Conservation (phyloP, 2,113 vertebrate species). For the Heptranchias perlo region DNA sequence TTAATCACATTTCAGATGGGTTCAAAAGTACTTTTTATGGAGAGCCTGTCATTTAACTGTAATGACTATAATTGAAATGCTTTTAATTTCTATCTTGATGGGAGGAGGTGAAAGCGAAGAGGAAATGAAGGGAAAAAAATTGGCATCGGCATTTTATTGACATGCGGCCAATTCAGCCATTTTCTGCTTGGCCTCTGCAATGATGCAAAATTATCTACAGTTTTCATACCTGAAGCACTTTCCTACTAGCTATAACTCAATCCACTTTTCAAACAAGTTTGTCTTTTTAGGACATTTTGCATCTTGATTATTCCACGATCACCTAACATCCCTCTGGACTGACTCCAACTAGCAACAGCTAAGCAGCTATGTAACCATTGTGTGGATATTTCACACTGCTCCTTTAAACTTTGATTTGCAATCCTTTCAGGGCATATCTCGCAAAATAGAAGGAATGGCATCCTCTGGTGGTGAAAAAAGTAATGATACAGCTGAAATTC, state of each 20-base stretch:
- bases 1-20: not conserved
- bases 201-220: not conserved
- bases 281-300: not conserved
- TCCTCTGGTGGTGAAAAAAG: not conserved
- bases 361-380: not conserved
- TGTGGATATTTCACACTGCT: not conserved
- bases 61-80: not conserved
- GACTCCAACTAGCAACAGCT: not conserved
- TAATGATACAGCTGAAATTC: not conserved
- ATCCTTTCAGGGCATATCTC: not conserved
- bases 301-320: not conserved
- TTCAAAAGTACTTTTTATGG: not conserved
- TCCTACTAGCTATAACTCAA: not conserved
- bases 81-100: constrained; percentile 17
- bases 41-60: not conserved
- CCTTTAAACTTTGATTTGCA: not conserved
- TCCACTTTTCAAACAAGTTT: not conserved
- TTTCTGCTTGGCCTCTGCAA: not conserved
- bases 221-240: not conserved
- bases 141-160: not conserved
- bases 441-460: not conserved
- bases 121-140: not conserved
- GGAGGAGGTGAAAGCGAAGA: not conserved
- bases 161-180: not conserved
- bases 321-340: not conserved